Base-by-base conservation (phyloP, 2,113 vertebrate species). In the Malaclemys terrapin region DNA sequence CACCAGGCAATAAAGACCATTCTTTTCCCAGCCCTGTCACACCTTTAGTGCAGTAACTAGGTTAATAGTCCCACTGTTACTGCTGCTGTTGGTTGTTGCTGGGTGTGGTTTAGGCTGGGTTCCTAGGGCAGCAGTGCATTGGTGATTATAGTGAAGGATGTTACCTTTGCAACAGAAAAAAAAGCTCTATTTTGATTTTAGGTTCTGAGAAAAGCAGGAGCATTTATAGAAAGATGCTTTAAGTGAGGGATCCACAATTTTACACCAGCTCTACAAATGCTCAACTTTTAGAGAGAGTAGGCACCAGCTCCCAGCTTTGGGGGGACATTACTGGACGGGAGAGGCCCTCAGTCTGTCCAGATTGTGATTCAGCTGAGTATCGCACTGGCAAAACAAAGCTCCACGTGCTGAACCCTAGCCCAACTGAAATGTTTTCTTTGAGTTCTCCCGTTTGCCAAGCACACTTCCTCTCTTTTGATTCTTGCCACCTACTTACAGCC, bases 391-490 rank as follows among this genome's bases (percentile, higher is more conserved):
- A 84, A 95, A 93, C 92, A 89, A 8, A 52, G 91, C 89, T 69
- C 62, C 16, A 89, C 49, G 8, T 7, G 13, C 86, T 65, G n/a
- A 97, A 87, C 84, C 93, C 31, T 5, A 93, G 91, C 93, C 91
- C 20, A 16, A 96, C 92, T 42, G 2, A 93, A 95, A 85, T 91
- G 95, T 96, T 97, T 97, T 97, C 96, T 95, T 97, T 96, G 96
- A 93, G 8, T 25, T 97, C 95, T 84, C 92, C 80, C 95, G 7
- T 96, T 97, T 97, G 96, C 97, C 96, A 97, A 92, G 96, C 89
- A 1, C 86, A 96, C 95, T 97, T 97, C 96, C 97, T 97, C 96
- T 96, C 96, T 96, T 97, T 97, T 97, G 96, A 97, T 97, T 97
- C 95, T 97, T 97, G 90, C 96, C 97, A 97, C 95, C 96, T 97